Conservation (phyloP, 2,888 invertebrate species). For the Uloborus plumipes region DNA sequence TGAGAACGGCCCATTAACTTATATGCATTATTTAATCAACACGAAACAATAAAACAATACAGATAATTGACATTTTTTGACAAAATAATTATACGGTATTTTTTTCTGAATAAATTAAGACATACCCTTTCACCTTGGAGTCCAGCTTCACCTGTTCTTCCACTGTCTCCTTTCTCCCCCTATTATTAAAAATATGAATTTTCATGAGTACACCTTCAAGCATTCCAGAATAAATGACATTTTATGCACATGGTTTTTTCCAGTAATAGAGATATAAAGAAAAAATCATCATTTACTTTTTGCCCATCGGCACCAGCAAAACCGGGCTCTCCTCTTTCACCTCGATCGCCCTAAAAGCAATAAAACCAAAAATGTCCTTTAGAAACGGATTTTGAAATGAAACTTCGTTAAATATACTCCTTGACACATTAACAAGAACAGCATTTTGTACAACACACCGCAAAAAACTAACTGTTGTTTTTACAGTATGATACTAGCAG, state of each 20-base stretch:
- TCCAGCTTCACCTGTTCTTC: slow-evolving; percentile 37
- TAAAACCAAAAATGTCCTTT: background rate
- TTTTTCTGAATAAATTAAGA: too few species aligned
- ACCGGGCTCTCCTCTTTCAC: slow-evolving; percentile 53
- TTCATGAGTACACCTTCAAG: slow-evolving; percentile 5
- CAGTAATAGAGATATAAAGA: background rate
- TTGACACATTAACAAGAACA: too few species aligned
- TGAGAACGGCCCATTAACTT: too few species aligned
- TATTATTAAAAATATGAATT: background rate
- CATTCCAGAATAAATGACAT: background rate
- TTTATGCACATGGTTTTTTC: background rate
- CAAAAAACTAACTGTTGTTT: too few species aligned
- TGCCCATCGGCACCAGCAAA: slow-evolving; percentile 41
- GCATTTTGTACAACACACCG: too few species aligned
- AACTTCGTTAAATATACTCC: too few species aligned
- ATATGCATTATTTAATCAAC: too few species aligned
- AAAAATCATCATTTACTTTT: slow-evolving; percentile 29
- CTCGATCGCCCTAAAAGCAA: slow-evolving; percentile 50
- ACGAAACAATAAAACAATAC: too few species aligned
- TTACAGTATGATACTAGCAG: too few species aligned
- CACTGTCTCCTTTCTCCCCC: slow-evolving; percentile 36
- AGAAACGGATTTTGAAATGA: too few species aligned
- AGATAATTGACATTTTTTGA: too few species aligned
- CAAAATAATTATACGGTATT: too few species aligned
- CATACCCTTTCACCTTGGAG: slow-evolving; percentile 52